Conservation (phyloP, 1,140 invertebrate genomes). For the Hesperophylax magnus region DNA sequence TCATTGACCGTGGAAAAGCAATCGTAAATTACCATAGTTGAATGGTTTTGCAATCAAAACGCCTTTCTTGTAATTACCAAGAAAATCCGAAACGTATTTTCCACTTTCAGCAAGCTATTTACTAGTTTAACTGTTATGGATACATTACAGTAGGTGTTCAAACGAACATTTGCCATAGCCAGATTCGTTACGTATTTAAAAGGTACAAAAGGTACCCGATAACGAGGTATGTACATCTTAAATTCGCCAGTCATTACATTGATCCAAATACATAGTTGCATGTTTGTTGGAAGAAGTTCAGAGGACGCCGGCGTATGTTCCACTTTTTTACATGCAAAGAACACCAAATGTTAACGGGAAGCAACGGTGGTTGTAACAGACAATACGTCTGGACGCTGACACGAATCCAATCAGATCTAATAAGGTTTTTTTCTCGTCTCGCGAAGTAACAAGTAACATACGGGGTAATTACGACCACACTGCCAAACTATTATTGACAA, state of each 20-base stretch:
- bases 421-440: constrained; percentile 1
- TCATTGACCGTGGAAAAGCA: too few species aligned
- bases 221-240: not conserved
- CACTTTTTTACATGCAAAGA: not conserved
- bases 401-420: constrained; percentile 27
- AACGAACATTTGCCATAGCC: too few species aligned
- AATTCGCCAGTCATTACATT: not conserved
- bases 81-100: too few species aligned
- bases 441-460: too few species aligned
- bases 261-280: not conserved
- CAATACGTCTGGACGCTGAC: constrained; percentile 18
- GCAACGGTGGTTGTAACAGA: not conserved
- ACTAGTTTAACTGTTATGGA: too few species aligned
- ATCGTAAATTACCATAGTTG: too few species aligned
- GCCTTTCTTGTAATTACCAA: too few species aligned
- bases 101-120: too few species aligned
- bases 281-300: not conserved
- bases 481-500: too few species aligned
- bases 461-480: not conserved
- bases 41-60: too few species aligned
- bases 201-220: not conserved
- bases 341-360: constrained; percentile 8
- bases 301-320: not conserved
- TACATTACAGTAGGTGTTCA: too few species aligned
- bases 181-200: too few species aligned